Conservation (phyloP, 1,140 invertebrate species). For the Zaprionus nigranus region DNA sequence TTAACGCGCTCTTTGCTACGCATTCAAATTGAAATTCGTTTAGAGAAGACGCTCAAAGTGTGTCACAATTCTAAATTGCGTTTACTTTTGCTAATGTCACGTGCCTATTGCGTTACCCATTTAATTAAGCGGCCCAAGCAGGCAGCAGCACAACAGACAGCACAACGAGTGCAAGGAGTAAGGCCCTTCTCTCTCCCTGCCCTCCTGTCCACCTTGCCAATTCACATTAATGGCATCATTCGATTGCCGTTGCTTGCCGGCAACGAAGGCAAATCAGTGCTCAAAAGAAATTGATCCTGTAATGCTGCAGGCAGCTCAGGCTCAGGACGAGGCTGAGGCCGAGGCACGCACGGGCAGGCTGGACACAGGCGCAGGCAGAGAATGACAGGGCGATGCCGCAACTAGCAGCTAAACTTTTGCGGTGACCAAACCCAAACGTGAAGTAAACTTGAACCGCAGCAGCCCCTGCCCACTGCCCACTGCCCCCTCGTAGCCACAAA, state of each 20-base stretch:
- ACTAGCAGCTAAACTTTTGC: conserved; percentile 71
- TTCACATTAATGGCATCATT: neutral
- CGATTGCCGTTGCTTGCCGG: neutral
- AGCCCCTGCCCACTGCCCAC: neutral
- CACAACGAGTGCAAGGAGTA: neutral
- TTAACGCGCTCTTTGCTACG: conserved; percentile 14
- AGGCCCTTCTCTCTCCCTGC: neutral
- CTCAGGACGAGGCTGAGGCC: no score
- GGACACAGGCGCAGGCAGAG: neutral
- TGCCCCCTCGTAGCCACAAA: conserved; percentile 25
- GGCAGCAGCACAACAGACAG: neutral
- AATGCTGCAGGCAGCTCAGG: conserved; percentile 40
- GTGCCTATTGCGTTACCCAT: conserved; percentile 60
- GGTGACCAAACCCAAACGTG: conserved; percentile 56
- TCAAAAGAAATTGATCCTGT: conserved; percentile 56
- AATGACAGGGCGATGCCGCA: conserved; percentile 24
- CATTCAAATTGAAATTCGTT: conserved; percentile 19
- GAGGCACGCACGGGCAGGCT: conserved; percentile 7
- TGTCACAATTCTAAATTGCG: conserved; percentile 71
- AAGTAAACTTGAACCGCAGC: conserved; percentile 54
- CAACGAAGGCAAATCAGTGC: conserved; percentile 45
- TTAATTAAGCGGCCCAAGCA: conserved; percentile 40
- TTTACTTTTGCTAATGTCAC: conserved; percentile 63
- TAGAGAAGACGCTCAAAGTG: conserved; percentile 46
- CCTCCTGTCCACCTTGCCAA: neutral